Evolutionary conservation across 35 echinoderm and acorn worm genomes (phyloP).

Genomic region (Chiridota heheva): DNA sequence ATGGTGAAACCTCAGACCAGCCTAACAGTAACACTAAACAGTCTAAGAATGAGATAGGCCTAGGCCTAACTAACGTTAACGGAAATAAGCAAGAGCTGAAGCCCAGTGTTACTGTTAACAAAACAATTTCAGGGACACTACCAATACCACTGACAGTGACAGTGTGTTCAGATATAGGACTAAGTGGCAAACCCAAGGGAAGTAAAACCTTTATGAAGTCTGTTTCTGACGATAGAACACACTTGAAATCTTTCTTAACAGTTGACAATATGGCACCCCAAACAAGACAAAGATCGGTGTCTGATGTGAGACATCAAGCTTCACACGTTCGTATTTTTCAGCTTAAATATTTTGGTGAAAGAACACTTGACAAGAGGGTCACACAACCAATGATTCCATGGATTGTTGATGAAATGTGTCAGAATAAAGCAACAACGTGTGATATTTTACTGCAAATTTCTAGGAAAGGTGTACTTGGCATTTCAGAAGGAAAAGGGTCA

Average conservation of each 20-base stretch:
- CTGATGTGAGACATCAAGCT: constrained; percentile 24
- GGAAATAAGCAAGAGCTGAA: not conserved
- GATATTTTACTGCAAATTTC: constrained; percentile 74
- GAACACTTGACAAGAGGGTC: constrained; percentile 65
- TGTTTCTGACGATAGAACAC: constrained; percentile 21
- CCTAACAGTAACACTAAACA: not conserved
- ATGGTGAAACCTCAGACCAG: not conserved
- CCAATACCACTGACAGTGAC: not conserved
- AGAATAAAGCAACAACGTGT: constrained; percentile 19
- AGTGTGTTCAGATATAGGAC: not conserved
- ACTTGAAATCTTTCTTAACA: not conserved
- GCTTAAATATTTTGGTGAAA: constrained; percentile 58
- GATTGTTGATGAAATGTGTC: constrained; percentile 66
- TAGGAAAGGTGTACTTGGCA: constrained; percentile 65
- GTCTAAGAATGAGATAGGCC: not conserved
- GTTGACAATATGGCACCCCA: not conserved
- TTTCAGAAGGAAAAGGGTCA: constrained; percentile 69
- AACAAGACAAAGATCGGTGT: constrained; percentile 21
- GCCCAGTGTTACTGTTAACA: not conserved
- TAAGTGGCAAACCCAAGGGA: not conserved
- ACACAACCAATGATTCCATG: constrained; percentile 88
- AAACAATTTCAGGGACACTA: not conserved
- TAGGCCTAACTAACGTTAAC: not conserved
- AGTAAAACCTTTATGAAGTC: constrained; percentile 25
- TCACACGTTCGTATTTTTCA: constrained; percentile 32